These are phyloP conservation scores for Pelobates cultripes DNA, from an alignment of 2,797 vertebrate genomes.

Conservation along the genomic window DNA sequence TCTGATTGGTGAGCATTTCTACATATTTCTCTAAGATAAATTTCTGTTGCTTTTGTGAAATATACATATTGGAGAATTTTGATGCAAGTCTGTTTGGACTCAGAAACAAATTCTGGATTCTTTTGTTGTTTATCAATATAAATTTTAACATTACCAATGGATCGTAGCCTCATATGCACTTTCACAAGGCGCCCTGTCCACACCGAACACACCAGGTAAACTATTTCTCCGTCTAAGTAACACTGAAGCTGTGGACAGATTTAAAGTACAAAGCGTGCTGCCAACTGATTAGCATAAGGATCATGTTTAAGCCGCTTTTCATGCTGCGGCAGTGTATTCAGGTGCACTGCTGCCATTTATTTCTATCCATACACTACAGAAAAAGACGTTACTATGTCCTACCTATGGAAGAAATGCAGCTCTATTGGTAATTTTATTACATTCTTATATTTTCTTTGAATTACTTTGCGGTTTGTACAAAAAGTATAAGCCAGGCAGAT, in stretches of 20 bases:
- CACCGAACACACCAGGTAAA: not conserved
- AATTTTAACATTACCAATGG: too few species aligned
- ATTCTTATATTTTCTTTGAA: not conserved
- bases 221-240: not conserved
- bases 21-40: too few species aligned
- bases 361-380: not conserved
- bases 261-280: conserved; percentile 22
- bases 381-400: conserved; percentile 3
- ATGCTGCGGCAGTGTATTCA: not conserved
- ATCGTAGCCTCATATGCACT: too few species aligned
- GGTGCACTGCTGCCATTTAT: conserved; percentile 4
- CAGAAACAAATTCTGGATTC: too few species aligned
- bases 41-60: too few species aligned
- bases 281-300: conserved; percentile 30
- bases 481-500: not conserved
- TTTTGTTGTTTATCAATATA: too few species aligned
- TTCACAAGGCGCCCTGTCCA: too few species aligned
- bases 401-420: conserved; percentile 5
- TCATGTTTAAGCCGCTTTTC: conserved; percentile 38
- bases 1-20: too few species aligned
- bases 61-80: too few species aligned
- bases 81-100: too few species aligned
- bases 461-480: not conserved
- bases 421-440: conserved; percentile 7
- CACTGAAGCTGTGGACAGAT: conserved; percentile 7